Evolutionary conservation across 1,140 invertebrate genomes (phyloP), one percentile per base, ranked within the genome.

Genomic region (Eurytemora carolleeae): DNA sequence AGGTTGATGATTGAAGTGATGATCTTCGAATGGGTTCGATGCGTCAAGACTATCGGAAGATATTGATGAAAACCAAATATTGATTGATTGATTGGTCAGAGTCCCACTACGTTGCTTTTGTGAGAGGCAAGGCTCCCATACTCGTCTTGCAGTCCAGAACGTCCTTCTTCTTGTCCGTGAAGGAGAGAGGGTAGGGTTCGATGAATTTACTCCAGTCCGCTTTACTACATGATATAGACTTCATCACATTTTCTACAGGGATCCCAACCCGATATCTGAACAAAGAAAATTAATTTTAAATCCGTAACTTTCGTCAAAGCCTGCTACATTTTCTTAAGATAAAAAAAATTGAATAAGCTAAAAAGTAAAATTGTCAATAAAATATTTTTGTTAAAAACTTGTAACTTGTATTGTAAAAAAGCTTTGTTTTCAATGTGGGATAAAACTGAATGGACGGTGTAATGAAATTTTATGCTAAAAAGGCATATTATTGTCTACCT

Each of bases 191-290:
- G 72, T 86, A 86, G 67, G 83, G 81, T 71, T 78, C 79, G 71
- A 93, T 78, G 79, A 92, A 94, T 73, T 87, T 81, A 74, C 83
- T 76, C 76, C 83, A 86, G 72, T 88, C 85, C 71, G 83, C 80
- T 70, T 82, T 81, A 68, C 82, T 79, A 79, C 92, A 93, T 68
- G 84, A 87, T 78, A 95, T 80, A 76, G 87, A 82, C 74, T 80
- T 79, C 71, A 79, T 74, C 73, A 94, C 77, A 80, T 84, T 88
- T 71, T 82, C 80, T 75, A 92, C 78, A 68, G 84, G 81, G 76
- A 94, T 78, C 74, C 78, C 82, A 76, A 87, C 89, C 69, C 90
- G 87, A 80, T 89, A 95, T 79, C 91, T 95, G 85, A 66, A 69
- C 59, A 58, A 69, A 67, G 67, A 66, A 75, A 82, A 80, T 81